Evolutionary conservation across 2,113 vertebrate genomes (phyloP), one percentile per base, ranked within the genome.

Genomic region (Alethe diademata): DNA sequence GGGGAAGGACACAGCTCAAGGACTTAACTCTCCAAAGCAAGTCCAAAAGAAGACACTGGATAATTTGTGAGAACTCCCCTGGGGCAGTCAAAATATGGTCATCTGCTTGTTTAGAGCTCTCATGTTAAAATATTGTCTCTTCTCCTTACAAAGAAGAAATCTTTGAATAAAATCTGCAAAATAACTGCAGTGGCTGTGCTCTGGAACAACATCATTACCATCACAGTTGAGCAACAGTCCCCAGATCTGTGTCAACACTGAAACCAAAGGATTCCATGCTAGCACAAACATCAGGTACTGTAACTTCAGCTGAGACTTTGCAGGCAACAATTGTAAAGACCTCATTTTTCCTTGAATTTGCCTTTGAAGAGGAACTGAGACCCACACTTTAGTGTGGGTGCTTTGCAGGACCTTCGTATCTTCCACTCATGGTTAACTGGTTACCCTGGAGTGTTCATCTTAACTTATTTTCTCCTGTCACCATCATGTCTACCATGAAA

Each of bases 381-480:
- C 8, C 5, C 25, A 40, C 36, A 33, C 2, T 35, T 65, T 18
- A 58, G 5, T 4, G 3, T 35, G 25, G 3, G 19, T 56, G 9
- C 13, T 82, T 60, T 60, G 28, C 5, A 11, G 25, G 36, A 73
- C 50, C 24, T 61, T 66, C 38, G 25, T 18, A 38, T 66, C 28
- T 64, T 40, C 9, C 16, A 36, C 5, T 75, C 29, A 7, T 12
- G 3, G 19, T 50, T 47, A 31, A 33, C 33, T 60, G 38, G 19
- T 22, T 70, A 29, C 31, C 18, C 80, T 20, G 2, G 17, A 65
- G 8, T 7, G 8, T 28, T 74, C 43, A 51, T 15, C 40, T 71
- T 0, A 0, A 17, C 22, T 2, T 0, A 2, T 56, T 86, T 81
- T 56, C 25, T 38, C 10, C 25, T 47, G 31, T 36, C 35, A 67